phyloP scores from a whole-genome alignment of 64 coral and sea anemone species.

The Acropora tenuis region DNA sequence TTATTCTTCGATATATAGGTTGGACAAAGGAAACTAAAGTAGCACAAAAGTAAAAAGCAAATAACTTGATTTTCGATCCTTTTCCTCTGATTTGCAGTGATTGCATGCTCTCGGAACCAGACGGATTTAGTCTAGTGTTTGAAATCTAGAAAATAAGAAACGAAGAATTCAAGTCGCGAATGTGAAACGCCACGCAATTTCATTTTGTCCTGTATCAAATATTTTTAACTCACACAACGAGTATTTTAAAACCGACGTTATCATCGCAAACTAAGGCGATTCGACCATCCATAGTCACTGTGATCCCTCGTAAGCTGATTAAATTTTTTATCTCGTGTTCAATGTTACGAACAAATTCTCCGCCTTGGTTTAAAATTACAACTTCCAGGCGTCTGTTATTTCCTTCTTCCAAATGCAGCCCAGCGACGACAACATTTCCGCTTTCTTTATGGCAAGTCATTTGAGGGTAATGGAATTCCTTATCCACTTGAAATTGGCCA shows the following conservation, averaged over 20 bases:
- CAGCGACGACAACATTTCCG: slow-evolving; percentile 32
- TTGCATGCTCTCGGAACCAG: too few relatives aligned
- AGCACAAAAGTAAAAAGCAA: too few relatives aligned
- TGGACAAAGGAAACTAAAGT: too few relatives aligned
- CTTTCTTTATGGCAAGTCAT: slow-evolving; percentile 26
- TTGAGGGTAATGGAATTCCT: not conserved
- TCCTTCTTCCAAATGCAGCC: not conserved
- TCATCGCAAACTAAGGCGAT: slow-evolving; percentile 13
- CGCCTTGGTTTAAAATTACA: slow-evolving; percentile 13
- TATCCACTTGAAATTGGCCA: slow-evolving; percentile 14
- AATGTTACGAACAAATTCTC: slow-evolving; percentile 2
- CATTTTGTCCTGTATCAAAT: not conserved
- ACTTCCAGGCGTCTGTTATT: not conserved
- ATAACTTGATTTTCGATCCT: too few relatives aligned
- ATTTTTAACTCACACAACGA: not conserved
- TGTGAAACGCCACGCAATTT: too few relatives aligned
- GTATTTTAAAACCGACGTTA: not conserved
- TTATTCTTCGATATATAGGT: too few relatives aligned
- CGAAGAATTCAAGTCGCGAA: too few relatives aligned
- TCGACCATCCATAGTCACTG: slow-evolving; percentile 9
- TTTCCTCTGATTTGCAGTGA: too few relatives aligned
- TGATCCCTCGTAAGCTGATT: slow-evolving; percentile 16
- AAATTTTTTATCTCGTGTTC: not conserved
- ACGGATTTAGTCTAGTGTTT: too few relatives aligned
- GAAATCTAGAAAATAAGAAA: too few relatives aligned